Base-by-base conservation (phyloP, 2,888 invertebrate species). In the Mylabris sibirica region DNA sequence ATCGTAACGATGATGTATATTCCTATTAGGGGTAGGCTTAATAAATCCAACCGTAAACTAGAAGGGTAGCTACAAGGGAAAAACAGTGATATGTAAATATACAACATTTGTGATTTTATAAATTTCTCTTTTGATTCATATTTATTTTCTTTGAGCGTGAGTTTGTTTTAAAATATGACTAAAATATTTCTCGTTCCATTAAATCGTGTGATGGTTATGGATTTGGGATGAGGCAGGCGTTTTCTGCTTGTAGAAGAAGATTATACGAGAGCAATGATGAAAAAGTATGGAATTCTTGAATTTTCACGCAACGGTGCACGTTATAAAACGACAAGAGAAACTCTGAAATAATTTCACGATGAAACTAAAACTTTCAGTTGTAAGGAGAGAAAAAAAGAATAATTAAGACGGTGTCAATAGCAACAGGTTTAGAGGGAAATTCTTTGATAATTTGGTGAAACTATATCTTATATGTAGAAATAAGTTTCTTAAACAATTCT, bases 1-100 rank as follows among this genome's bases (percentile, higher is more conserved):
- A 44, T 35, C 63, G 63, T 57, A 14, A 41, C 35, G 67, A 63
- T 67, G 67, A 67, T 63, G 38, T 57, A 66, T 63, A 60, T 63
- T 57, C 63, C 63, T 41, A 34, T 26, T 41, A 30, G 57, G 30
- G 41, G 44, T 44, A 30, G 30, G 57, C 38, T 53, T 62, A 66
- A 62, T 62, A 66, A 62, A 66, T 62, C 59, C 57, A 62, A 9
- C 60, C 9, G 2, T 11, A 24, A 60, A 34, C 17, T 44, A 44
- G n/a, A 44, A 17, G 17, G 41, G 17, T 38, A 38, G 38, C 3
- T 38, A 3, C 38, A 12, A 8, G 30, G 30, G 5, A 30, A 30
- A 30, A 30, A 30, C 30, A 30, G 38, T 38, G 38, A 12, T 12
- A 38, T 14, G 44, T 44, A 44, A 44, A 14, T 14, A 17, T 20